phyloP scores from a whole-genome alignment of 2,888 invertebrate genomes.

The Hirtodrosophila alboralis region DNA sequence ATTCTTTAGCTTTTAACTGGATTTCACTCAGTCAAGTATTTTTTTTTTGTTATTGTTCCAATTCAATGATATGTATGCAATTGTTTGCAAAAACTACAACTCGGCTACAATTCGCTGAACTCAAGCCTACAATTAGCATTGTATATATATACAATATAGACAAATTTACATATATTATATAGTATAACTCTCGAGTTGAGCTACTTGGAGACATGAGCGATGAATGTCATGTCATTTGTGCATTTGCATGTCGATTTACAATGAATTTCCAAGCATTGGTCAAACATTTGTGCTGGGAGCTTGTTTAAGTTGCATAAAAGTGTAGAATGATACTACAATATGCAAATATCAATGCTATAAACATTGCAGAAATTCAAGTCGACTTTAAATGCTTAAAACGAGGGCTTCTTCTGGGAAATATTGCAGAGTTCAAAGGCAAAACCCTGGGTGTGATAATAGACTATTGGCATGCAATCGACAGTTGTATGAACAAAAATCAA shows the following conservation, averaged over 20 bases:
- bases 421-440: conserved; percentile 38
- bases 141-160: conserved; percentile 7
- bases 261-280: conserved; percentile 46
- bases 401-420: conserved; percentile 48
- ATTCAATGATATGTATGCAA: conserved; percentile 5
- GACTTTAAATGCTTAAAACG: conserved; percentile 39
- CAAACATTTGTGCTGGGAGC: too few species aligned
- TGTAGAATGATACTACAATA: not conserved
- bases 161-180: too few species aligned
- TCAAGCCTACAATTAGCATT: conserved; percentile 57
- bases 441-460: conserved; percentile 24
- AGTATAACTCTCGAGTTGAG: too few species aligned
- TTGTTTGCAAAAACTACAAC: conserved; percentile 1
- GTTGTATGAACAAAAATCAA: conserved; percentile 34
- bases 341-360: conserved; percentile 26
- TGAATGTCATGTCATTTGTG: conserved; percentile 67
- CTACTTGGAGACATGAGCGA: conserved; percentile 19
- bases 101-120: conserved; percentile 36
- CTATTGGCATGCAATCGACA: conserved; percentile 24
- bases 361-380: conserved; percentile 50
- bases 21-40: not conserved
- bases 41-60: too few species aligned
- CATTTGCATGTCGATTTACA: conserved; percentile 72
- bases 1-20: not conserved
- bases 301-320: conserved; percentile 20